Evolutionary conservation across 2,113 vertebrate species (phyloP).

Genomic region (Rhadina sibilatrix): DNA sequence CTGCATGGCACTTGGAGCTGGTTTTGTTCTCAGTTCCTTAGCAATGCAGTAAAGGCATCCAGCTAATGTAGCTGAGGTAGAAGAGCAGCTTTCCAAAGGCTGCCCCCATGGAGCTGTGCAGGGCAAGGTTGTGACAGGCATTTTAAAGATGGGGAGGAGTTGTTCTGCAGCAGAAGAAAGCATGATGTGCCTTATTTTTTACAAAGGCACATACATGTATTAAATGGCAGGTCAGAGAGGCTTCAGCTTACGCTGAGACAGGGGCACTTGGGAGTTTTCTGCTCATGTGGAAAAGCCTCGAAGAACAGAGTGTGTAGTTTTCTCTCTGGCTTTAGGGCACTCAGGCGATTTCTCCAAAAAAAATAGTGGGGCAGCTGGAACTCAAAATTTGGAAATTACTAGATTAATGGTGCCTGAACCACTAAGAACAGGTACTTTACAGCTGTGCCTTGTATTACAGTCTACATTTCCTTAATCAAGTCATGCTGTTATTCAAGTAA

Average conservation of each 20-base stretch:
- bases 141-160: background rate
- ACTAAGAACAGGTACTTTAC: background rate
- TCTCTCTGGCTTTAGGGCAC: background rate
- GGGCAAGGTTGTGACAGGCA: background rate
- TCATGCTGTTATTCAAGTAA: background rate
- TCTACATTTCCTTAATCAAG: background rate
- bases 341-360: background rate
- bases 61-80: background rate
- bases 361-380: rapidly evolving
- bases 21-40: background rate
- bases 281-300: rapidly evolving
- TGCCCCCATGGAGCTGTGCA: rapidly evolving
- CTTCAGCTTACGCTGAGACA: background rate
- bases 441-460: background rate
- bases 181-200: background rate
- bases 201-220: rapidly evolving
- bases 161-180: background rate
- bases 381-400: background rate
- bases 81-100: background rate
- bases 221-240: background rate
- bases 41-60: background rate
- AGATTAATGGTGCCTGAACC: background rate
- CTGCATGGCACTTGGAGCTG: background rate
- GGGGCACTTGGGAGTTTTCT: background rate
- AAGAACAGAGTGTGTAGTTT: background rate